These are phyloP conservation scores for Rhorus exstirpatorius DNA, from an alignment of 2,888 invertebrate genomes.

Conservation along the genomic window DNA sequence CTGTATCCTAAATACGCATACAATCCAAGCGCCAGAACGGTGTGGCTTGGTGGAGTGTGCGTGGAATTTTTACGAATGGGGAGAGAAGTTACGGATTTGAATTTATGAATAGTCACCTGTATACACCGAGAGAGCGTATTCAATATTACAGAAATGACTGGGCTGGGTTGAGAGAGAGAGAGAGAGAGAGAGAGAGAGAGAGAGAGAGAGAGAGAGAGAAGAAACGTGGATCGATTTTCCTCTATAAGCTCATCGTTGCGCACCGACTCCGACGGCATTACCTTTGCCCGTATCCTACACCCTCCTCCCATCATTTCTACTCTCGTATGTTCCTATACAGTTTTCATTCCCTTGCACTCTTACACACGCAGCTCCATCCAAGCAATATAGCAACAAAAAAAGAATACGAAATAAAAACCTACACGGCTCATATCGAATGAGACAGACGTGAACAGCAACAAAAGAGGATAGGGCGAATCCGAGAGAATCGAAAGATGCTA, in stretches of 20 bases:
- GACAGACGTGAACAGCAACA: background rate
- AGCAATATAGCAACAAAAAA: background rate
- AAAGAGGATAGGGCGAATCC: background rate
- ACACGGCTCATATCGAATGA: too few species aligned
- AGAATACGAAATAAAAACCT: background rate
- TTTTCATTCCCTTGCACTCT: too few species aligned
- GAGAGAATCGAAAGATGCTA: background rate
- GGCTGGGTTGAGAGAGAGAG: conserved; percentile 39
- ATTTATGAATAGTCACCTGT: conserved; percentile 82
- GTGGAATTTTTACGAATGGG: conserved; percentile 81
- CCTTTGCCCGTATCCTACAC: background rate
- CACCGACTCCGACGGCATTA: conserved; percentile 1
- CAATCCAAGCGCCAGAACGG: conserved; percentile 31
- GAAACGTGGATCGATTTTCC: conserved; percentile 69
- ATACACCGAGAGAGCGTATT: conserved; percentile 75
- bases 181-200: conserved; percentile 36
- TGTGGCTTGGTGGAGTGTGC: conserved; percentile 68
- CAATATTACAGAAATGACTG: conserved; percentile 79
- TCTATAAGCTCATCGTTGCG: conserved; percentile 42
- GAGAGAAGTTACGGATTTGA: conserved; percentile 80
- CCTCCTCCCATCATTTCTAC: background rate
- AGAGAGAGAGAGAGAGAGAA: conserved; percentile 17
- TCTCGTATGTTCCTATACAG: background rate
- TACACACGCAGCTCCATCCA: too few species aligned
- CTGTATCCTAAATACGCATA: conserved; percentile 3